Conservation (phyloP, 1,140 invertebrate genomes). For the Paraescarpia echinospica region DNA sequence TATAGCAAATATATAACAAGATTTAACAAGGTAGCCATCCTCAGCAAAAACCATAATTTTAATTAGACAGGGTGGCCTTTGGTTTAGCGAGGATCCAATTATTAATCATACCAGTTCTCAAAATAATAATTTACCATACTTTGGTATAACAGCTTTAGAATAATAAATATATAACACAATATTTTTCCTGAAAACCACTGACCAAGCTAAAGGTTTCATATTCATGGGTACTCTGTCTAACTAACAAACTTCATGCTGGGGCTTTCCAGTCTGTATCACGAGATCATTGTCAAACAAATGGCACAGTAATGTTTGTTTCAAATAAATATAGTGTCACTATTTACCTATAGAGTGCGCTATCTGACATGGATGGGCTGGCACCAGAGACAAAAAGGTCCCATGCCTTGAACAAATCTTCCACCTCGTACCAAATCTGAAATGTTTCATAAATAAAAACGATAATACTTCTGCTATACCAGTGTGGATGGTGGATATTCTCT, state of each 20-base stretch:
- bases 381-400: conserved; percentile 61
- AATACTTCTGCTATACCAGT: no score
- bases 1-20: neutral
- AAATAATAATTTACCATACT: neutral
- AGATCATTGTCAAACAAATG: no score
- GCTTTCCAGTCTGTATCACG: no score
- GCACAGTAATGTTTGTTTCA: neutral
- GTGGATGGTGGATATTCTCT: no score
- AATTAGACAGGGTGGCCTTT: no score
- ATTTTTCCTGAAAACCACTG: no score
- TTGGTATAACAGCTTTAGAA: neutral
- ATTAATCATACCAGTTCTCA: neutral
- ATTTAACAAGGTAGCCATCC: no score
- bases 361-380: neutral
- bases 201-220: no score
- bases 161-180: no score
- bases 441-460: neutral
- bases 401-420: conserved; percentile 59
- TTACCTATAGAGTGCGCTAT: neutral
- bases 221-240: neutral
- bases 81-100: no score
- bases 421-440: conserved; percentile 68
- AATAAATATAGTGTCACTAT: neutral
- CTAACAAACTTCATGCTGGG: neutral
- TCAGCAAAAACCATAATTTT: no score